Evolutionary conservation across 2,888 invertebrate genomes (phyloP).

Genomic region (Drosophila sordidapex): DNA sequence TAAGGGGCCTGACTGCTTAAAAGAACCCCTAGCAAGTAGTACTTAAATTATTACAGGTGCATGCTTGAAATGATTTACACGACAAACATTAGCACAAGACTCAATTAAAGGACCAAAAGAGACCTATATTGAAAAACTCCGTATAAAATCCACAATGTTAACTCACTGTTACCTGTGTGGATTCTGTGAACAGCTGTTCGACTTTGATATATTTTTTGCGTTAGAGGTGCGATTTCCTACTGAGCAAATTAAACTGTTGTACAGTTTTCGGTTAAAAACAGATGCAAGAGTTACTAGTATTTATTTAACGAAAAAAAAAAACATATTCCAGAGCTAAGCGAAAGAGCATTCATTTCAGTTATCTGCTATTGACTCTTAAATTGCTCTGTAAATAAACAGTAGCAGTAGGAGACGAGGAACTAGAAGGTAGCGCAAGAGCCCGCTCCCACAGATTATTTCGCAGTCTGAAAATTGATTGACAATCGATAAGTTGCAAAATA

Average conservation of each 20-base stretch:
- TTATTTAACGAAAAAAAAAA: neutral
- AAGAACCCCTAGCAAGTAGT: neutral
- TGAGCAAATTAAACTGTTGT: neutral
- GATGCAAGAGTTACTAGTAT: neutral
- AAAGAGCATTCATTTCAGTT: neutral
- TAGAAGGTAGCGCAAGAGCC: neutral
- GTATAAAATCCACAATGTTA: neutral
- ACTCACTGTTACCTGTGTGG: neutral
- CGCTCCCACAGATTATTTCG: neutral
- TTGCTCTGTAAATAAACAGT: neutral
- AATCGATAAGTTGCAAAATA: neutral
- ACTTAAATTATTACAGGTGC: slow-evolving; percentile 3
- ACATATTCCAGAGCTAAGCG: no score
- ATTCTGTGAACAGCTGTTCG: no score
- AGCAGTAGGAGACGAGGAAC: neutral
- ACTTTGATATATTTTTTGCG: no score
- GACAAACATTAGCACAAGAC: neutral
- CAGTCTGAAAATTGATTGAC: neutral
- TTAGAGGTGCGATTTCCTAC: neutral
- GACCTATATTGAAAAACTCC: no score
- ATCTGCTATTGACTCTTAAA: neutral
- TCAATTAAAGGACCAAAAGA: neutral
- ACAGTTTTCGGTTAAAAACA: neutral
- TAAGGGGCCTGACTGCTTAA: neutral
- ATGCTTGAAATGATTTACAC: neutral